Base-by-base conservation (phyloP, 2,113 vertebrate species). In the Lophura nycthemera region DNA sequence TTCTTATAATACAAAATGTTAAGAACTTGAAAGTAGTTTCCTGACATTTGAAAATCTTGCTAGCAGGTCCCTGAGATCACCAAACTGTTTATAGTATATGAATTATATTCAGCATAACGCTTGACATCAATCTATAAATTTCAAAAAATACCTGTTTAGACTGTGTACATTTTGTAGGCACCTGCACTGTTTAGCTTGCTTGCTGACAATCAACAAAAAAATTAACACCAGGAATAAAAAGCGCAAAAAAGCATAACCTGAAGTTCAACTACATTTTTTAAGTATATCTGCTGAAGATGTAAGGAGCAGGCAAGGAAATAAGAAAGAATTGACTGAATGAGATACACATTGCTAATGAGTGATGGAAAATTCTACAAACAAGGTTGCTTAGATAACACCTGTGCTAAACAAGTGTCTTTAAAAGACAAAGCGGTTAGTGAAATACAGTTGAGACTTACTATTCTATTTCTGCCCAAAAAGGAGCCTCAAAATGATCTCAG, bases 211-310 rank as follows among this genome's bases (percentile, higher is more conserved):
- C 2, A 57, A 22, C 16, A 66, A 24, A 1, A 61, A 32, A 24
- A 50, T 12, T 11, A 73, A 13, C 32, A 42, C 6, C 42, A 72
- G 27, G 13, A 87, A 45, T 20, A 79, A 25, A 80, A 79, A 63
- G 9, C 2, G 20, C 32, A 54, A 30, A 48, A 21, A 21, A 34
- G 3, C 4, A 7, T 86, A 10, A 24, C 1, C 1, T 17, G 4
- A 56, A 24, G 69, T 83, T 77, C 61, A 32, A 25, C 5, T 16
- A 7, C 5, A 6, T 20, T 38, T 24, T 36, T 21, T 13, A 72
- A 48, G 13, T 27, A 40, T 29, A 9, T 17, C 34, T 61, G 34
- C 7, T n/a, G 50, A 13, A 32, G 3, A 6, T 13, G n/a, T 8
- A 43, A 71, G 10, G 10, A 81, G 19, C 6, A 54, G 13, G 11